Percentiles rank a stretch among this genome's conserved stretches.
Evolutionary conservation across 2,113 vertebrate species (phyloP).

Genomic region (Callipepla californica): DNA sequence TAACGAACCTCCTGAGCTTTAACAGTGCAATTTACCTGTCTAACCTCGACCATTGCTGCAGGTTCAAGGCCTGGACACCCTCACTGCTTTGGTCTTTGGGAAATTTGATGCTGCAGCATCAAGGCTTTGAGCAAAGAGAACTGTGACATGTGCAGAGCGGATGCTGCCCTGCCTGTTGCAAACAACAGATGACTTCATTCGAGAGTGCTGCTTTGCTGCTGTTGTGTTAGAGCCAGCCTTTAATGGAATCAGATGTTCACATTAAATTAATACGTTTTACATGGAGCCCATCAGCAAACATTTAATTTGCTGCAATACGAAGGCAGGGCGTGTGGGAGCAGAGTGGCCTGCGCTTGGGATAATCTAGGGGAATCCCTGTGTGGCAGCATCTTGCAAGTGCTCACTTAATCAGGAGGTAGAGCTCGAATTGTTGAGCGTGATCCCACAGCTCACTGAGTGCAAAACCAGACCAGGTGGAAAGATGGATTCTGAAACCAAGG

Average conservation of each 20-base stretch:
- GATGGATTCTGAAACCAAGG: not conserved
- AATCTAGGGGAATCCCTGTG: not conserved
- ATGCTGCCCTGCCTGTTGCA: not conserved
- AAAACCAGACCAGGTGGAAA: not conserved
- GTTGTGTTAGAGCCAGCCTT: constrained; percentile 61
- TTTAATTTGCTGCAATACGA: constrained; percentile 75
- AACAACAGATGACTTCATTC: not conserved
- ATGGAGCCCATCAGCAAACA: constrained; percentile 70
- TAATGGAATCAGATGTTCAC: constrained; percentile 75
- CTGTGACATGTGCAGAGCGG: too few relatives aligned
- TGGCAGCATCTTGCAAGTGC: not conserved
- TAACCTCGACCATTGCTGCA: not conserved
- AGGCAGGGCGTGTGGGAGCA: not conserved
- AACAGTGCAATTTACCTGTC: not conserved
- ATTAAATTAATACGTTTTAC: constrained; percentile 76
- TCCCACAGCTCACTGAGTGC: not conserved
- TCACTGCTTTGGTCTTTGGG: fast-evolving
- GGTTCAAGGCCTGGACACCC: not conserved
- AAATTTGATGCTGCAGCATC: not conserved
- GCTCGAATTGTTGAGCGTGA: not conserved
- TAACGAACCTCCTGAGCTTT: fast-evolving
- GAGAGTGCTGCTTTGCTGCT: not conserved
- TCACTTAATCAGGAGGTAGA: not conserved
- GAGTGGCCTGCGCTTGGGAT: not conserved
- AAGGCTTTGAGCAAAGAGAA: not conserved